Evolutionary conservation across 2,888 invertebrate species (phyloP).

Genomic region (Cantharis nigra): DNA sequence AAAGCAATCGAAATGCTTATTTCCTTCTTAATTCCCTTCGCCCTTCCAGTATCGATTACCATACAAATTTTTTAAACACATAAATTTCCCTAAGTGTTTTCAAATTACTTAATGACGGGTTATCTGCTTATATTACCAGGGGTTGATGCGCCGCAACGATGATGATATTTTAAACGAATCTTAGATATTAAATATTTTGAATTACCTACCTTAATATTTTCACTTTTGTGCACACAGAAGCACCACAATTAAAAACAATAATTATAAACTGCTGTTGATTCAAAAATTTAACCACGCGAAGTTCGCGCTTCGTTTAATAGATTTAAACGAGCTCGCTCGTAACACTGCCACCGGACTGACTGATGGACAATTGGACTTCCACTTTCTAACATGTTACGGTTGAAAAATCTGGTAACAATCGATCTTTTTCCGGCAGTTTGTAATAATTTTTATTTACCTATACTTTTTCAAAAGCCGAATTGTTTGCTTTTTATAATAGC

Average conservation of each 20-base stretch:
- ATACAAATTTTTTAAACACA: neutral
- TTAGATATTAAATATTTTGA: too few relatives aligned
- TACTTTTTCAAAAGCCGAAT: neutral
- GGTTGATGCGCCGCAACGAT: neutral
- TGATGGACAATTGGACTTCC: slow-evolving; percentile 8
- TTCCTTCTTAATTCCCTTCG: neutral
- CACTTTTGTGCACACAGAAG: neutral
- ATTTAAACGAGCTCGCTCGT: neutral
- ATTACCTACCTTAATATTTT: neutral
- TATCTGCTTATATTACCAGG: neutral
- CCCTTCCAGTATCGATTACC: neutral
- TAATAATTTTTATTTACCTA: neutral
- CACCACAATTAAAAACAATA: neutral
- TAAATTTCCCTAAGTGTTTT: neutral
- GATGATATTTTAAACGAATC: too few relatives aligned
- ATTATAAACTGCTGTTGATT: neutral
- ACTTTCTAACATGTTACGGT: slow-evolving; percentile 22
- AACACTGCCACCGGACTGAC: neutral
- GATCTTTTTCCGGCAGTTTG: slow-evolving; percentile 15
- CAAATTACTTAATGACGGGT: neutral
- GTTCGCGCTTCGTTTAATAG: slow-evolving; percentile 5
- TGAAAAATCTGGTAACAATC: slow-evolving; percentile 26
- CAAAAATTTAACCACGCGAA: neutral
- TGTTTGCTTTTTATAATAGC: neutral
- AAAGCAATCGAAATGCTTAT: neutral